These are phyloP conservation scores for Euschistus heros DNA, from an alignment of 1,140 invertebrate genomes.

Conservation along the genomic window DNA sequence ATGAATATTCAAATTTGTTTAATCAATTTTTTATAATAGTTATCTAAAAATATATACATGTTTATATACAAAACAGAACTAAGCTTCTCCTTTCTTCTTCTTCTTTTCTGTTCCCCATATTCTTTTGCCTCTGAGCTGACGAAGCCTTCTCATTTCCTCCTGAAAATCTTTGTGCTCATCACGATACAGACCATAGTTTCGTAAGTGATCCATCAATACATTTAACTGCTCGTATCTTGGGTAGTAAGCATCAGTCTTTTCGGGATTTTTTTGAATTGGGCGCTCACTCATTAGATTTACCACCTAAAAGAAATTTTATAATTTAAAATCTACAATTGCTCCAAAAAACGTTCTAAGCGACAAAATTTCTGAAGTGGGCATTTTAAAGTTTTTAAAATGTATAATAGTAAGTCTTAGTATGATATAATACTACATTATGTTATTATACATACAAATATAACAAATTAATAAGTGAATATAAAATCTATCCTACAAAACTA, in stretches of 20 bases:
- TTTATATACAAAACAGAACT: background rate
- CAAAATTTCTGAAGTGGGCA: no score
- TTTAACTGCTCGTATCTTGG: conserved; percentile 69
- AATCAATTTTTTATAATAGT: no score
- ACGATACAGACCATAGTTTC: conserved; percentile 67
- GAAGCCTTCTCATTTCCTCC: conserved; percentile 72
- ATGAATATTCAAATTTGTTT: no score
- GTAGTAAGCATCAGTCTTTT: conserved; percentile 69
- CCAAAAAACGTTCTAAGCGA: no score
- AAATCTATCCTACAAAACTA: no score
- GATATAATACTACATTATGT: background rate
- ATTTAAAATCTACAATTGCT: background rate
- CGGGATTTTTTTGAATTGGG: conserved; percentile 60
- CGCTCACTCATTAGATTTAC: conserved; percentile 65
- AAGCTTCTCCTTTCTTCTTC: conserved; percentile 4
- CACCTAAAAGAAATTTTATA: conserved; percentile 42
- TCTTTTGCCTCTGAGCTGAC: conserved; percentile 64
- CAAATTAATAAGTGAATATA: no score
- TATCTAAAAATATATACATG: no score
- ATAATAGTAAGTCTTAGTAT: no score
- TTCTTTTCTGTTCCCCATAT: conserved; percentile 20
- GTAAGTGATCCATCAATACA: conserved; percentile 54
- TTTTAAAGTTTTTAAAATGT: no score
- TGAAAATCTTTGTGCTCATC: conserved; percentile 88
- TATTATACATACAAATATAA: no score